phyloP scores from a whole-genome alignment of 2,888 invertebrate genomes.

The Heliothis peltigera region DNA sequence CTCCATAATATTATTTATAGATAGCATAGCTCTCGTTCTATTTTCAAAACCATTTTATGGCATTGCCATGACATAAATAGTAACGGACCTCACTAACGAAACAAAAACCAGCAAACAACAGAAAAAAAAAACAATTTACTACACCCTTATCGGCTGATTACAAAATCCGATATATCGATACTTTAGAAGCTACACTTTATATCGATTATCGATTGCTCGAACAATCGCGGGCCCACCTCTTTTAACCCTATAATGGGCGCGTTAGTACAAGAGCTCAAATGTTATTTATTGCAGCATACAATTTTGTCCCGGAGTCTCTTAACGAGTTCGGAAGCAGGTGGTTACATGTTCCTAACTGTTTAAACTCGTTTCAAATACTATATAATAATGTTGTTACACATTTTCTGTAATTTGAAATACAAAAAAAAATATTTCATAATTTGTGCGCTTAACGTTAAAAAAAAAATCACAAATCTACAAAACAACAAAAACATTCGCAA shows the following conservation, averaged over 20 bases:
- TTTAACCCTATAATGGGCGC: conserved; percentile 23
- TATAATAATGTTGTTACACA: conserved; percentile 27
- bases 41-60: too few species aligned
- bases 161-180: not conserved
- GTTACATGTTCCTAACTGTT: conserved; percentile 17
- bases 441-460: too few species aligned
- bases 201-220: conserved; percentile 13
- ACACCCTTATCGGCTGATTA: not conserved
- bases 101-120: not conserved
- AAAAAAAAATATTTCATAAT: too few species aligned
- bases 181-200: conserved; percentile 27
- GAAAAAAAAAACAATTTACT: not conserved
- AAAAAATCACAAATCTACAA: too few species aligned
- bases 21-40: too few species aligned
- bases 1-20: too few species aligned
- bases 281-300: conserved; percentile 6
- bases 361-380: conserved; percentile 15
- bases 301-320: conserved; percentile 27
- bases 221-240: conserved; percentile 26
- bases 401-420: conserved; percentile 2
- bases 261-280: conserved; percentile 4
- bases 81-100: not conserved
- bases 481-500: too few species aligned
- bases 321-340: conserved; percentile 33
- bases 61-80: too few species aligned